Percentiles rank a stretch among this genome's conserved stretches.
Conservation (phyloP, 2,797 vertebrate genomes). For the Propithecus perrieri region DNA sequence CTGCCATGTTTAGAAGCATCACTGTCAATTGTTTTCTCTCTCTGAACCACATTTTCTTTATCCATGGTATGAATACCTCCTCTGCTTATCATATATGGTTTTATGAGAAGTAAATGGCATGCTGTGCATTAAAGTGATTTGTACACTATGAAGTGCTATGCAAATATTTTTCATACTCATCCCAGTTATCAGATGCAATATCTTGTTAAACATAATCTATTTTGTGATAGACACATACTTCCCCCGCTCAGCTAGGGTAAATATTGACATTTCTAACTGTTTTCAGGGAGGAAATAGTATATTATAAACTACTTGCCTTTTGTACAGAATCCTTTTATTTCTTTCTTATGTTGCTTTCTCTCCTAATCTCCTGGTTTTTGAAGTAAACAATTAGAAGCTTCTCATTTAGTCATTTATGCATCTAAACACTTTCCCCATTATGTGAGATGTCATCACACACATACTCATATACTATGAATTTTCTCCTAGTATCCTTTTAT, state of each 20-base stretch:
- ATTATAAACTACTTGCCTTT: constrained; percentile 69
- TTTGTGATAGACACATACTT: constrained; percentile 72
- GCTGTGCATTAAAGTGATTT: neutral
- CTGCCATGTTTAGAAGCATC: neutral
- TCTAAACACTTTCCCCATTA: neutral
- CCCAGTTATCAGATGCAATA: neutral
- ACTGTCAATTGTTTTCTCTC: neutral
- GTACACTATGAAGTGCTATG: neutral
- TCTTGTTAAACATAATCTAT: constrained; percentile 52
- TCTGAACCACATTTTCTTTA: neutral
- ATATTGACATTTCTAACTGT: constrained; percentile 77
- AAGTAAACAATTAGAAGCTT: constrained; percentile 20
- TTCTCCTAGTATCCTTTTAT: neutral
- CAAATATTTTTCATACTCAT: constrained; percentile 44
- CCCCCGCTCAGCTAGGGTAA: constrained; percentile 66
- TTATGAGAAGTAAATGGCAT: neutral
- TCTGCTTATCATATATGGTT: neutral
- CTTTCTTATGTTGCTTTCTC: neutral
- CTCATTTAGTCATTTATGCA: neutral
- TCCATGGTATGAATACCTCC: neutral
- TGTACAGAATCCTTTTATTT: constrained; percentile 58
- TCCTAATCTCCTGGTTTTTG: neutral
- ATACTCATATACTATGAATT: neutral
- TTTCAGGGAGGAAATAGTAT: constrained; percentile 77
- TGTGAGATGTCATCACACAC: neutral